A percentile compares a stretch with the other conserved stretches of the same genome.
phyloP scores from a whole-genome alignment of 2,888 invertebrate genomes.

The Hypercompe scribonia region DNA sequence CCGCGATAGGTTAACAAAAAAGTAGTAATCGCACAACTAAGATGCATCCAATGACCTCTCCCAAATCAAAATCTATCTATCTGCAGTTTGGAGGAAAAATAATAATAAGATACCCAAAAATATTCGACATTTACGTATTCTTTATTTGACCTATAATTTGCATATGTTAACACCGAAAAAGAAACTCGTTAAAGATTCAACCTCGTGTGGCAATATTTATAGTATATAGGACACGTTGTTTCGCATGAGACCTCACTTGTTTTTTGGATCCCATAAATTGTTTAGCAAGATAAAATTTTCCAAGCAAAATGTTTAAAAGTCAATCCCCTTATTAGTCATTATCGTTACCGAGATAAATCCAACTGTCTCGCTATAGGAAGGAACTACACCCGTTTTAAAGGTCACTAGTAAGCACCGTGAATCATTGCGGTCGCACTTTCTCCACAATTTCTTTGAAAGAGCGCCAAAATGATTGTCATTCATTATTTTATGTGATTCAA shows the following conservation, averaged over 20 bases:
- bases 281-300: not conserved
- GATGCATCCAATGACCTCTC: not conserved
- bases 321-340: slow-evolving; percentile 4
- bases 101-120: not conserved
- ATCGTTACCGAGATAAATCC: not conserved
- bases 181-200: not conserved
- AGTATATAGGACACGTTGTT: not conserved
- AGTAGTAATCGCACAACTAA: not conserved
- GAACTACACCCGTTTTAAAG: slow-evolving; percentile 48
- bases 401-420: slow-evolving; percentile 33
- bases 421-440: slow-evolving; percentile 43
- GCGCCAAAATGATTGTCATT: slow-evolving; percentile 17
- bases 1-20: too few relatives aligned
- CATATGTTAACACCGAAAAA: not conserved
- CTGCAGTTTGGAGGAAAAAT: not conserved
- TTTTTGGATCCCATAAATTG: not conserved
- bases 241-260: not conserved
- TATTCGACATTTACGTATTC: not conserved
- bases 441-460: slow-evolving; percentile 32
- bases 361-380: slow-evolving; percentile 34
- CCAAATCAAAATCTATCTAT: too few relatives aligned
- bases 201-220: not conserved
- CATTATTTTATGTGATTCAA: slow-evolving; percentile 36
- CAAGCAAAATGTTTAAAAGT: slow-evolving; percentile 2
- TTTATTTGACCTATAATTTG: not conserved